These are phyloP conservation scores for Bombyx mandarina DNA, from an alignment of 1,140 invertebrate genomes.

Conservation along the genomic window DNA sequence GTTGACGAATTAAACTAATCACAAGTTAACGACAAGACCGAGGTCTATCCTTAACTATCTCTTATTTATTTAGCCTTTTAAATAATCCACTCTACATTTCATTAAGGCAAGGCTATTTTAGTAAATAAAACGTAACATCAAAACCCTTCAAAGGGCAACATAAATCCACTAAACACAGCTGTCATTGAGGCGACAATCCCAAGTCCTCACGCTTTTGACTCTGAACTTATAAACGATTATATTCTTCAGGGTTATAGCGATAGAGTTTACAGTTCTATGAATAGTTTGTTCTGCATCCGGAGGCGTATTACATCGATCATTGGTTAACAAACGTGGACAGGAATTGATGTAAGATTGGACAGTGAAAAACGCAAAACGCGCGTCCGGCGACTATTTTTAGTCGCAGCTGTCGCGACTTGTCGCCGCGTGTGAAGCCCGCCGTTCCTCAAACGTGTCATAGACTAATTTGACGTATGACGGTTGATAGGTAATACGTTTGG, in stretches of 20 bases:
- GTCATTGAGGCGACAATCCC: constrained; percentile 40
- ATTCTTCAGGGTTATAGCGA: no score
- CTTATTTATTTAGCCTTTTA: no score
- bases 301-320: constrained; percentile 58
- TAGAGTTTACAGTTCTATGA: no score
- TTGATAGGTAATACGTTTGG: no score
- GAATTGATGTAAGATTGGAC: constrained; percentile 61
- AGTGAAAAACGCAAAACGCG: constrained; percentile 67
- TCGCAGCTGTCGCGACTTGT: constrained; percentile 52
- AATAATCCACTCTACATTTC: no score
- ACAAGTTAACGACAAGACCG: no score
- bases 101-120: no score
- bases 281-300: not conserved
- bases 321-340: constrained; percentile 63
- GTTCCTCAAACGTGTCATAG: constrained; percentile 32
- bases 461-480: constrained; percentile 26
- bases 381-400: constrained; percentile 53
- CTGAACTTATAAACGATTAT: no score
- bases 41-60: no score
- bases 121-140: no score
- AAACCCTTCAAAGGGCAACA: constrained; percentile 51
- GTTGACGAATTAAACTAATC: no score
- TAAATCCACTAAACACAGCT: constrained; percentile 43
- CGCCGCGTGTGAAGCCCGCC: constrained; percentile 36
- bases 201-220: no score